Conservation (phyloP, 2,888 invertebrate species). For the Ormyrus pomaceus region DNA sequence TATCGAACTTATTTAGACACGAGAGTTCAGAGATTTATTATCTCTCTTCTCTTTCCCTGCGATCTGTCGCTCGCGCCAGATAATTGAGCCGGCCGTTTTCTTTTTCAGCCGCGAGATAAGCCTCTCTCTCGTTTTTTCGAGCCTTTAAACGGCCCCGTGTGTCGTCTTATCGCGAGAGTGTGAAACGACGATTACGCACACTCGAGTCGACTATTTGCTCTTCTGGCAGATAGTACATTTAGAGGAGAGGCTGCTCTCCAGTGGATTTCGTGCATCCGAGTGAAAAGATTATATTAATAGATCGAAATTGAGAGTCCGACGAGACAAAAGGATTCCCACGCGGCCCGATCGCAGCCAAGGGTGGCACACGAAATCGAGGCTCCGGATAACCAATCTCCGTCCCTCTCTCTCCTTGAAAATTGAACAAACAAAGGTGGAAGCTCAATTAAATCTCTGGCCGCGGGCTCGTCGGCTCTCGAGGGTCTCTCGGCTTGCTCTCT, state of each 20-base stretch:
- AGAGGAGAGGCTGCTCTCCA: neutral
- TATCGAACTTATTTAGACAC: constrained; percentile 19
- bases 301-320: no score
- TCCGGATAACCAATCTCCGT: constrained; percentile 3
- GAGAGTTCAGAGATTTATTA: neutral
- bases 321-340: no score
- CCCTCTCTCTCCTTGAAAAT: neutral
- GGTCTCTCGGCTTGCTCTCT: no score
- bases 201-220: no score
- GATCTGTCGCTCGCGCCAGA: neutral
- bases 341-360: no score
- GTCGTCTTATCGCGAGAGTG: no score
- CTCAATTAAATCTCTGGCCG: constrained; percentile 20
- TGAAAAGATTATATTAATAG: neutral
- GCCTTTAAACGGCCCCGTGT: neutral
- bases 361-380: no score
- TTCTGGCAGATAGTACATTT: no score
- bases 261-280: neutral
- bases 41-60: neutral
- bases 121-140: neutral
- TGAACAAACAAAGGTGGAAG: constrained; percentile 20
- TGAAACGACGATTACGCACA: no score
- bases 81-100: neutral
- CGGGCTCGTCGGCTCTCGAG: no score
- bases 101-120: neutral